Conservation (phyloP, 2,797 vertebrate species). For the Phataginus tetradactyla region DNA sequence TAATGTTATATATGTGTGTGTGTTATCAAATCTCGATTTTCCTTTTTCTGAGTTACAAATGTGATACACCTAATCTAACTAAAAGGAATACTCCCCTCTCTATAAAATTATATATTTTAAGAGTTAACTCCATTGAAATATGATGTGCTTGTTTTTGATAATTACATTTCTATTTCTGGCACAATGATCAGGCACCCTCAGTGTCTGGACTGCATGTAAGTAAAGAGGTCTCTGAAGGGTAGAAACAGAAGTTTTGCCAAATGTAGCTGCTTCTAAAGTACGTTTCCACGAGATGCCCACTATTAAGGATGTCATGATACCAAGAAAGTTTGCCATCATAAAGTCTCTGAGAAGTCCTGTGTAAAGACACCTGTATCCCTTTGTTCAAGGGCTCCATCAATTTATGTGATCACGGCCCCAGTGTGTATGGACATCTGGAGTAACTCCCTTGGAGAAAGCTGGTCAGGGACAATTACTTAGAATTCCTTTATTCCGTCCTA, state of each 20-base stretch:
- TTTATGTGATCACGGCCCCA: background rate
- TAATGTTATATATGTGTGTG: background rate
- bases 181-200: background rate
- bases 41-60: background rate
- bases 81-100: background rate
- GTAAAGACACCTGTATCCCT: background rate
- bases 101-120: background rate
- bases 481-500: background rate
- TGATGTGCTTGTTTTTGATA: background rate
- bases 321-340: background rate
- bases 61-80: background rate
- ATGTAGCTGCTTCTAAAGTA: background rate
- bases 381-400: background rate
- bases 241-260: background rate
- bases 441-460: background rate
- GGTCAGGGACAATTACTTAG: background rate
- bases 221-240: background rate
- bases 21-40: background rate
- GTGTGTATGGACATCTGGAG: background rate
- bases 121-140: background rate
- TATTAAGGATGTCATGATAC: background rate
- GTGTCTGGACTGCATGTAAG: background rate
- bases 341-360: background rate
- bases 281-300: background rate
- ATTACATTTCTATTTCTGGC: background rate